Percentiles rank a stretch among this genome's conserved stretches.
Conservation (phyloP, 2,888 invertebrate species). For the Corythucha ciliata region DNA sequence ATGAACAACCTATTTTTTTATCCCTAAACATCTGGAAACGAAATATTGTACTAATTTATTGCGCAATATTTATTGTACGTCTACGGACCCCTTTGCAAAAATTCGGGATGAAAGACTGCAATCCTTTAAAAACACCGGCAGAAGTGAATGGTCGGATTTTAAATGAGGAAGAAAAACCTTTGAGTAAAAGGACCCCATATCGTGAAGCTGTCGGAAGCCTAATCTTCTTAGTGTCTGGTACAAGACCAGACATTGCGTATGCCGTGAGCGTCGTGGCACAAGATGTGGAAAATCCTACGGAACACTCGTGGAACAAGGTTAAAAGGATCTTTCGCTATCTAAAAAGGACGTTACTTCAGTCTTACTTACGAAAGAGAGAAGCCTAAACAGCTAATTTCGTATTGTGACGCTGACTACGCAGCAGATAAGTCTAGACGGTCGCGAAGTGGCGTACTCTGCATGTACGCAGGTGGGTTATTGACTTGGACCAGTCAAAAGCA, state of each 20-base stretch:
- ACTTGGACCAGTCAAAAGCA: slow-evolving; percentile 25
- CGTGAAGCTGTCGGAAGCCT: slow-evolving; percentile 11
- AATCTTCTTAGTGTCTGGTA: not conserved
- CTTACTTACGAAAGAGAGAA: not conserved
- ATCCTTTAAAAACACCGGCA: too few relatives aligned
- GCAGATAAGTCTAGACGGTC: slow-evolving; percentile 38
- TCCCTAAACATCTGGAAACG: too few relatives aligned
- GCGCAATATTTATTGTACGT: too few relatives aligned
- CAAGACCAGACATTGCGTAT: slow-evolving; percentile 2
- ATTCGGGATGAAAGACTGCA: too few relatives aligned
- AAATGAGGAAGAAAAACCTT: too few relatives aligned
- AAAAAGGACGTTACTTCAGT: not conserved
- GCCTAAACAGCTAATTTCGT: slow-evolving; percentile 27
- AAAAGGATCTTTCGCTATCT: slow-evolving; percentile 11
- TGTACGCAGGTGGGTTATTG: slow-evolving; percentile 21
- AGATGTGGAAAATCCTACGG: not conserved
- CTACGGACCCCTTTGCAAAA: too few relatives aligned
- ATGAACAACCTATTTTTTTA: too few relatives aligned
- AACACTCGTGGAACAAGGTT: not conserved
- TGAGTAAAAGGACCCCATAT: not conserved
- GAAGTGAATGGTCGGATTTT: too few relatives aligned
- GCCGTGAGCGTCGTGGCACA: not conserved
- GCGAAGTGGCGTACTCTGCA: slow-evolving; percentile 35
- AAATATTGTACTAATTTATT: too few relatives aligned
- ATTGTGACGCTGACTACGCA: slow-evolving; percentile 40